Percentiles rank a stretch among this genome's conserved stretches.
phyloP scores from a whole-genome alignment of 2,888 invertebrate species.

The Amphipoea lucens region DNA sequence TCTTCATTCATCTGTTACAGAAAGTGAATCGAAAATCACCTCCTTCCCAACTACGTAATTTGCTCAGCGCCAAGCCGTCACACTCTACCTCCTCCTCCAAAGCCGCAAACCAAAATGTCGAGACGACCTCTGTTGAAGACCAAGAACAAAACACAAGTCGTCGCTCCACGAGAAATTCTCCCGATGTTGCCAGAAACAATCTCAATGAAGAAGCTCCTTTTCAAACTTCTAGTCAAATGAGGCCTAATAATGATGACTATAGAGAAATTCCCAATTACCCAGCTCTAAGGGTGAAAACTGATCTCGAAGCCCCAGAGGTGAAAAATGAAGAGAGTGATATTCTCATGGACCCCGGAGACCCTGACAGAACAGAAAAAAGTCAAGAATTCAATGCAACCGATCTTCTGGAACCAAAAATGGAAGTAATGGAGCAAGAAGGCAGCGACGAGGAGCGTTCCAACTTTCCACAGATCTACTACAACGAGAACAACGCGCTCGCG shows the following conservation, averaged over 20 bases:
- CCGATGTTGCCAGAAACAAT: conserved; percentile 90
- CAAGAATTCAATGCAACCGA: conserved; percentile 87
- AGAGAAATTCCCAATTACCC: conserved; percentile 88
- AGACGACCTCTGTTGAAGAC: conserved; percentile 86
- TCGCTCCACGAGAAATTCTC: conserved; percentile 88
- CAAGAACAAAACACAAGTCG: conserved; percentile 86
- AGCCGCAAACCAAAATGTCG: conserved; percentile 90
- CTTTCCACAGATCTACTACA: conserved; percentile 85
- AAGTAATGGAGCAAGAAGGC: conserved; percentile 92
- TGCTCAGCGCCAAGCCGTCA: conserved; percentile 90
- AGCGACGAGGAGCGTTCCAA: conserved; percentile 92
- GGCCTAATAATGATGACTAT: conserved; percentile 90
- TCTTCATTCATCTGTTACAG: conserved; percentile 75
- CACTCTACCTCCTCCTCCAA: conserved; percentile 90
- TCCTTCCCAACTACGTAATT: conserved; percentile 90
- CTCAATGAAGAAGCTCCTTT: conserved; percentile 89
- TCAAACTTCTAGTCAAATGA: conserved; percentile 90
- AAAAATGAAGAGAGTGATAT: conserved; percentile 88
- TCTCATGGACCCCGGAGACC: conserved; percentile 87
- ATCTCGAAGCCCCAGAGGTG: conserved; percentile 89
- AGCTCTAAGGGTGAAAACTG: conserved; percentile 89
- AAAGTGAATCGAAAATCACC: conserved; percentile 89
- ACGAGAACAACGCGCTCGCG: conserved; percentile 85
- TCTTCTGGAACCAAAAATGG: conserved; percentile 92
- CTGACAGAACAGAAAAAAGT: conserved; percentile 83